phyloP scores from a whole-genome alignment of 2,888 invertebrate genomes.

The Rhagonycha fulva region DNA sequence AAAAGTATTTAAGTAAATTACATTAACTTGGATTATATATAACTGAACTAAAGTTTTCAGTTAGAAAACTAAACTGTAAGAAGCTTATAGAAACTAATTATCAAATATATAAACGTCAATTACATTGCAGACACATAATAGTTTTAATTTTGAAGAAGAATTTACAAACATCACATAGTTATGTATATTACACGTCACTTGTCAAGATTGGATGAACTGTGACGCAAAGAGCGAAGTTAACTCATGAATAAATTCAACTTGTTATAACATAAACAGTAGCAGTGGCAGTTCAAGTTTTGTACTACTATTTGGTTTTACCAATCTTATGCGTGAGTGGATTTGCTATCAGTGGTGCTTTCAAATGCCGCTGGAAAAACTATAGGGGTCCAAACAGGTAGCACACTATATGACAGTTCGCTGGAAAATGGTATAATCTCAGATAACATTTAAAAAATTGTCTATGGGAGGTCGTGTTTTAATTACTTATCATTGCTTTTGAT shows the following conservation, averaged over 20 bases:
- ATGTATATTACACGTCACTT: constrained; percentile 29
- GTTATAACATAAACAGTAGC: constrained; percentile 33
- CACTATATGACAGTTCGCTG: constrained; percentile 29
- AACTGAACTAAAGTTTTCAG: not conserved
- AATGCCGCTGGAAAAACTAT: constrained; percentile 29
- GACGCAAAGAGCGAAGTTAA: constrained; percentile 27
- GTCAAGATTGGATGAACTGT: constrained; percentile 32
- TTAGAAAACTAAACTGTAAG: not conserved
- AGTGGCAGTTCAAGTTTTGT: constrained; percentile 34
- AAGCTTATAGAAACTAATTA: not conserved
- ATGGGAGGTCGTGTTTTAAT: constrained; percentile 37
- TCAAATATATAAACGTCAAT: not conserved
- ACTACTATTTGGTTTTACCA: constrained; percentile 35
- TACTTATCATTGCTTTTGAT: constrained; percentile 29
- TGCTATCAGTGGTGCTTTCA: constrained; percentile 36
- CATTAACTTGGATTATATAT: not conserved
- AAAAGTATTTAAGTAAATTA: no score
- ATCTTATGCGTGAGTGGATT: constrained; percentile 36
- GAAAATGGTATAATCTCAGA: constrained; percentile 30
- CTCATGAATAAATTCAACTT: constrained; percentile 35
- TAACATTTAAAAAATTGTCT: constrained; percentile 31
- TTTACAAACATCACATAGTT: constrained; percentile 9
- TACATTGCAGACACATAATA: not conserved
- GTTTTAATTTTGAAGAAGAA: not conserved
- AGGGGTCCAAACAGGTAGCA: constrained; percentile 32